Evolutionary conservation across 1,140 invertebrate species (phyloP).

Genomic region (Arion vulgaris): DNA sequence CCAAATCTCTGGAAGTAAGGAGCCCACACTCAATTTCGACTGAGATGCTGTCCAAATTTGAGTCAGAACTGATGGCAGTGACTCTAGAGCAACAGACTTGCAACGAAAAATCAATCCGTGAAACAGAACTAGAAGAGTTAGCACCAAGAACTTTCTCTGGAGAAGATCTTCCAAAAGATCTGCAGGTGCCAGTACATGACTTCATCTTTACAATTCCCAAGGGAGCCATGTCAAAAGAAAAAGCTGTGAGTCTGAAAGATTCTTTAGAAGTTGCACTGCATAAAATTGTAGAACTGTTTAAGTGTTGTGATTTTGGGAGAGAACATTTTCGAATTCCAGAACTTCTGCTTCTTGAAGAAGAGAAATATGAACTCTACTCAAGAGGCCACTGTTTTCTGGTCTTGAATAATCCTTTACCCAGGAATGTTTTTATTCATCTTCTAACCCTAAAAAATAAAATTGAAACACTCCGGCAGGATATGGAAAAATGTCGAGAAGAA

Average conservation of each 20-base stretch:
- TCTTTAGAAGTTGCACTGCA: not conserved
- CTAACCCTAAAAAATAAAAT: not conserved
- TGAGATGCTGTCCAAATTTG: not conserved
- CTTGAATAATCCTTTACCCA: not conserved
- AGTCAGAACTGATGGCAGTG: not conserved
- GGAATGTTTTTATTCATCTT: not conserved
- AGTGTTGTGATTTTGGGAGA: not conserved
- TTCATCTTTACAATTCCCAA: not conserved
- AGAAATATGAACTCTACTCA: conserved; percentile 4
- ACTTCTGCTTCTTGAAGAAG: conserved; percentile 7
- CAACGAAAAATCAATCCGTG: not conserved
- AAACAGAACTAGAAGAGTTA: not conserved
- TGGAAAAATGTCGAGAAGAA: not conserved
- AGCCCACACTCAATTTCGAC: not conserved
- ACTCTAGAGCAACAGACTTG: not conserved
- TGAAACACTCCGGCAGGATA: not conserved
- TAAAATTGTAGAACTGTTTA: not conserved
- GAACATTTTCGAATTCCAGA: conserved; percentile 14
- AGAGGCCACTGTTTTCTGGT: not conserved
- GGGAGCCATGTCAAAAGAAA: not conserved
- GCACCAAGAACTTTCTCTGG: not conserved
- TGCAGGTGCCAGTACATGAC: not conserved
- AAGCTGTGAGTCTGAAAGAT: not conserved
- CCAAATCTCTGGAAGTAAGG: not conserved
- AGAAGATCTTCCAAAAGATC: not conserved